Conservation (phyloP, 2,888 invertebrate species). For the Cistogaster globosa region DNA sequence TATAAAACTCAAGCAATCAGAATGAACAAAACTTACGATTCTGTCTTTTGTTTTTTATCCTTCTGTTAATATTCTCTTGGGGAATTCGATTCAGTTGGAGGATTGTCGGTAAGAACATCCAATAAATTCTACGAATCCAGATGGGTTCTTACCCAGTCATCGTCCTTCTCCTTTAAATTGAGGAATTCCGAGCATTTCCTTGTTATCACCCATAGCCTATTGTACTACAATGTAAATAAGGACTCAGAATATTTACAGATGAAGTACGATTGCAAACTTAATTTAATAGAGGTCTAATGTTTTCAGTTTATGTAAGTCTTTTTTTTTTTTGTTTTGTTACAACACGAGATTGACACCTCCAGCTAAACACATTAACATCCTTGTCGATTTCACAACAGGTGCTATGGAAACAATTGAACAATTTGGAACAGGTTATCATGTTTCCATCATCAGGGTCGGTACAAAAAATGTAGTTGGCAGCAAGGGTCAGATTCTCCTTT, state of each 20-base stretch:
- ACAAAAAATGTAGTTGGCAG: too few species aligned
- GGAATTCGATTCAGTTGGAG: background rate
- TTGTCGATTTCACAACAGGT: too few species aligned
- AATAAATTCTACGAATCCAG: background rate
- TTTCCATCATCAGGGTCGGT: too few species aligned
- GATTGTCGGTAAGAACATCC: background rate
- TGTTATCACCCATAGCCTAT: constrained; percentile 1
- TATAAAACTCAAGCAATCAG: constrained; percentile 25
- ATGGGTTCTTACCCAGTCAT: background rate
- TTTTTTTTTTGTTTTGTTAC: too few species aligned
- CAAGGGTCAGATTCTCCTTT: too few species aligned
- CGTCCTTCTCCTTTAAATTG: constrained; percentile 6
- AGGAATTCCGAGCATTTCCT: background rate
- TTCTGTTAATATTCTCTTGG: background rate
- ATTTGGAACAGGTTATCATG: too few species aligned
- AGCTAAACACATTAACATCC: too few species aligned
- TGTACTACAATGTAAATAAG: background rate
- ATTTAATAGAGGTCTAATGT: too few species aligned
- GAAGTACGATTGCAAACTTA: too few species aligned
- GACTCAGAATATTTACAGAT: background rate
- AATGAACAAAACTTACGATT: constrained; percentile 16
- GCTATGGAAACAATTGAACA: too few species aligned
- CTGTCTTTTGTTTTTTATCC: constrained; percentile 18
- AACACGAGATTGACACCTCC: too few species aligned
- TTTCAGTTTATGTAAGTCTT: too few species aligned